A percentile compares a stretch with the other conserved stretches of the same genome.
These are phyloP conservation scores for Caenorhabditis sp. DNA, from an alignment of 2,888 invertebrate species.

Conservation along the genomic window DNA sequence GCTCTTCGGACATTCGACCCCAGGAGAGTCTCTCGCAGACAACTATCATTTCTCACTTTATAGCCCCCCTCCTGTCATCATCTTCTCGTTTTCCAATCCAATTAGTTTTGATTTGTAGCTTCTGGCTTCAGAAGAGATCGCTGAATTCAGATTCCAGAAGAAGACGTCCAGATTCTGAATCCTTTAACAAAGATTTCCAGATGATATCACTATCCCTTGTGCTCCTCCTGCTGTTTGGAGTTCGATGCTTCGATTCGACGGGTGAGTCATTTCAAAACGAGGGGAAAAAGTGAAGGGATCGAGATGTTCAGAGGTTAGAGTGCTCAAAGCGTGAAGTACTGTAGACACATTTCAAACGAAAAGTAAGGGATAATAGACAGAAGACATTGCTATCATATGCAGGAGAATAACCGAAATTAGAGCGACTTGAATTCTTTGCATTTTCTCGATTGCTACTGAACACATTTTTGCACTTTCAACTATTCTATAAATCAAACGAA, in stretches of 20 bases:
- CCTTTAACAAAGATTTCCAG: background rate
- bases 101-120: background rate
- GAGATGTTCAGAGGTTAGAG: too few relatives aligned
- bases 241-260: conserved; percentile 61
- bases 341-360: too few relatives aligned
- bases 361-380: too few relatives aligned
- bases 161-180: background rate
- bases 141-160: background rate
- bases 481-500: too few relatives aligned
- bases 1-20: conserved; percentile 45
- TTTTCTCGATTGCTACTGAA: too few relatives aligned
- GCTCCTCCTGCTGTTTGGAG: conserved; percentile 54
- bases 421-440: too few relatives aligned
- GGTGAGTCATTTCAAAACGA: conserved; percentile 38
- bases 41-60: conserved; percentile 41
- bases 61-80: background rate
- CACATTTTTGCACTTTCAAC: too few relatives aligned
- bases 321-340: too few relatives aligned
- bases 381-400: too few relatives aligned
- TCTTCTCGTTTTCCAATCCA: background rate
- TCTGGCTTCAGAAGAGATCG: background rate
- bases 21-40: conserved; percentile 30
- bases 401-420: too few relatives aligned
- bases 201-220: conserved; percentile 57
- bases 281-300: too few relatives aligned